Conservation (phyloP, 2,797 vertebrate species). For the Mallotus villosus region DNA sequence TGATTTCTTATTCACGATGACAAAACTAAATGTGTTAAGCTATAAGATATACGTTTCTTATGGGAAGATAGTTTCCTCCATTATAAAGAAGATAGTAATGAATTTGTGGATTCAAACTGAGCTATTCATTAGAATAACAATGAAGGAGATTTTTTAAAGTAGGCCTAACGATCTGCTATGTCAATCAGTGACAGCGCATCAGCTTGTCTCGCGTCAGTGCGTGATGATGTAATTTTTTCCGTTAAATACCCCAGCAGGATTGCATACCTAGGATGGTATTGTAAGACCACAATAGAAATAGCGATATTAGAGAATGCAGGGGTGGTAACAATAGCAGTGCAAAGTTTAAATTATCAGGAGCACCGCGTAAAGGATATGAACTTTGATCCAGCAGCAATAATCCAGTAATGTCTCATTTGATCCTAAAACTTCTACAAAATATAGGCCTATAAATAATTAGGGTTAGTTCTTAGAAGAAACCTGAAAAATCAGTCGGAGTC, state of each 20-base stretch:
- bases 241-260: constrained; percentile 21
- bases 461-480: too few relatives aligned
- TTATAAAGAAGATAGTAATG: too few relatives aligned
- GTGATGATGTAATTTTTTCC: constrained; percentile 43
- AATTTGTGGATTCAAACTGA: neutral
- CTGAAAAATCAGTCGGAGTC: too few relatives aligned
- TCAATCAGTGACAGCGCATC: constrained; percentile 11
- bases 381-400: neutral
- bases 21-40: too few relatives aligned
- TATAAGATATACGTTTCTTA: too few relatives aligned
- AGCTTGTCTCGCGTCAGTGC: constrained; percentile 18
- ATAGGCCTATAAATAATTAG: too few relatives aligned
- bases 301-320: neutral
- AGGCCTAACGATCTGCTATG: neutral
- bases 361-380: too few relatives aligned
- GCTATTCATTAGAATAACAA: neutral
- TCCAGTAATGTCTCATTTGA: neutral
- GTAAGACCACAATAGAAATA: constrained; percentile 5
- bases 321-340: neutral
- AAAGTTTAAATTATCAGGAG: neutral
- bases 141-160: neutral
- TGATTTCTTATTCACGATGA: too few relatives aligned
- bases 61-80: too few relatives aligned
- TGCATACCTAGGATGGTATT: neutral
- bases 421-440: neutral